These are phyloP conservation scores for Aplocera efformata DNA, from an alignment of 2,888 invertebrate genomes.

Conservation along the genomic window DNA sequence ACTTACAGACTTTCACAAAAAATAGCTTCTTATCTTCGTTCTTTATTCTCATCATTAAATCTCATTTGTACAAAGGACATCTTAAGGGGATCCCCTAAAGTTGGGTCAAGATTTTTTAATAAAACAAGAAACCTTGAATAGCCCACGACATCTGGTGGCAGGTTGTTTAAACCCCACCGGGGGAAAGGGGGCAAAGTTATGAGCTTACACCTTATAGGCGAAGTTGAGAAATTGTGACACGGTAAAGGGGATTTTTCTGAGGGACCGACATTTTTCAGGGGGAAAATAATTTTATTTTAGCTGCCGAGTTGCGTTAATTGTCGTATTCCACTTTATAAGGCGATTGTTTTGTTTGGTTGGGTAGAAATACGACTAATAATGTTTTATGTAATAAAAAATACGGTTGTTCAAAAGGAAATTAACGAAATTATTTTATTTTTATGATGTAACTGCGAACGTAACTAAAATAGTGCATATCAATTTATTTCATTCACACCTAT, in stretches of 20 bases:
- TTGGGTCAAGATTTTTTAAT: slow-evolving; percentile 53
- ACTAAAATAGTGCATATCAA: too few species aligned
- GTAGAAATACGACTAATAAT: too few species aligned
- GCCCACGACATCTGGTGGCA: slow-evolving; percentile 48
- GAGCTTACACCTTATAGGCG: slow-evolving; percentile 38
- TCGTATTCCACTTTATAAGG: slow-evolving; percentile 5
- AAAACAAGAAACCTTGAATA: slow-evolving; percentile 54
- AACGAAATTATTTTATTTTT: too few species aligned
- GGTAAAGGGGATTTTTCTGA: slow-evolving; percentile 18
- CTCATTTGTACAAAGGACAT: slow-evolving; percentile 19
- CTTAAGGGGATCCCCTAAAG: slow-evolving; percentile 34
- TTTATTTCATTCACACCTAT: too few species aligned
- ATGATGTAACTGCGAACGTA: too few species aligned
- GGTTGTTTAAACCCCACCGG: slow-evolving; percentile 38
- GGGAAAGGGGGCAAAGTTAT: slow-evolving; percentile 33
- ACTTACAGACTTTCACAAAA: slow-evolving; percentile 3
- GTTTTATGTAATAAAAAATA: too few species aligned
- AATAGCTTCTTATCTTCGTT: slow-evolving; percentile 1
- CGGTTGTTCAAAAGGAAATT: too few species aligned
- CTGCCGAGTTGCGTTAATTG: slow-evolving; percentile 7
- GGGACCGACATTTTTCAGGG: slow-evolving; percentile 12
- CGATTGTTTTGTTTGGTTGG: too few species aligned
- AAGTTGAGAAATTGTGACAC: slow-evolving; percentile 42
- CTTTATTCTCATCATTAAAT: slow-evolving; percentile 28
- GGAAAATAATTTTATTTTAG: slow-evolving; percentile 10